A percentile compares a stretch with the other conserved stretches of the same genome.
These are phyloP conservation scores for Cirrhinus molitorella DNA, from an alignment of 2,797 vertebrate genomes.

Conservation along the genomic window DNA sequence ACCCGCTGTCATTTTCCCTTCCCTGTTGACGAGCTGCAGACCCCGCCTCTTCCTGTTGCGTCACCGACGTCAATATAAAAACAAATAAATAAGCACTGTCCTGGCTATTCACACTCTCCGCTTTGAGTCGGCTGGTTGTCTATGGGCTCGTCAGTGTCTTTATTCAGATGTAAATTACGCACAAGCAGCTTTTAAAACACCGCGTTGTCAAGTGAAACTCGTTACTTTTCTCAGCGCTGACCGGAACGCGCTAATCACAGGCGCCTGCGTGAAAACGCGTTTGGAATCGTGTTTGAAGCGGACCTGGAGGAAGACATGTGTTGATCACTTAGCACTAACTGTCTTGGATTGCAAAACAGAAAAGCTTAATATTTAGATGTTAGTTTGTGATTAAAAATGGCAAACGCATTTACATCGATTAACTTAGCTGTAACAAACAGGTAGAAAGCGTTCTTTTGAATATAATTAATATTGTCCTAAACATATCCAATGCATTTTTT, in stretches of 20 bases:
- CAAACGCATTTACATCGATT: not conserved
- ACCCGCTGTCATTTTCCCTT: not conserved
- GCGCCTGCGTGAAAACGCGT: not conserved
- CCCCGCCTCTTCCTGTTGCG: conserved; percentile 27
- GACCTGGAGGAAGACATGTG: not conserved
- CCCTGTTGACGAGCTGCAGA: not conserved
- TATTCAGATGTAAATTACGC: not conserved
- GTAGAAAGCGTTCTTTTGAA: not conserved
- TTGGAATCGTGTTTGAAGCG: not conserved
- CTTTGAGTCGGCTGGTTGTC: too few species aligned
- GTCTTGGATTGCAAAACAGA: not conserved
- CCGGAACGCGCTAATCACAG: not conserved
- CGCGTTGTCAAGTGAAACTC: not conserved
- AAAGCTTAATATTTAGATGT: too few species aligned
- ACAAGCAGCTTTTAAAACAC: not conserved
- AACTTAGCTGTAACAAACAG: too few species aligned
- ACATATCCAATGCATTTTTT: not conserved
- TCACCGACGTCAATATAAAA: conserved; percentile 56
- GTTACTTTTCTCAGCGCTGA: not conserved
- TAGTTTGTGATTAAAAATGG: not conserved
- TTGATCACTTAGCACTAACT: too few species aligned
- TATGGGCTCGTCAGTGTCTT: not conserved
- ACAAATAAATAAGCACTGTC: not conserved
- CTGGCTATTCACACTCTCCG: not conserved
- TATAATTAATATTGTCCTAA: not conserved